A percentile compares a stretch with the other conserved stretches of the same genome.
phyloP scores from a whole-genome alignment of 2,797 vertebrate genomes.

The Myotis pilosus region DNA sequence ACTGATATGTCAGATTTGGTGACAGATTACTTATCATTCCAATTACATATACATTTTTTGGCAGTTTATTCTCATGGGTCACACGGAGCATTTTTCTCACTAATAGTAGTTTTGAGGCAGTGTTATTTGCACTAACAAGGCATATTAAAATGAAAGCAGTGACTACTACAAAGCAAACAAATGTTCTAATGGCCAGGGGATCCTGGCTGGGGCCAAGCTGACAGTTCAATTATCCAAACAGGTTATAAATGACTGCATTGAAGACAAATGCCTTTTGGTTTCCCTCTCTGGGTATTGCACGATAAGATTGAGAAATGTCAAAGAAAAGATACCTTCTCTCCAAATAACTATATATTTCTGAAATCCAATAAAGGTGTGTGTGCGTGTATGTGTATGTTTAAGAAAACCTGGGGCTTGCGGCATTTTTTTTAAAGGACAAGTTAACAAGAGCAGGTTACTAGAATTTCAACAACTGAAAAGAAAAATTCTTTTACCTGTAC shows the following conservation, averaged over 20 bases:
- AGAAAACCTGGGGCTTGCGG: background rate
- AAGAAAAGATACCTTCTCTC: background rate
- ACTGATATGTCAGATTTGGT: constrained; percentile 29
- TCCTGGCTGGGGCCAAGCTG: constrained; percentile 32
- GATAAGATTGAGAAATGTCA: constrained; percentile 43
- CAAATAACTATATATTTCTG: background rate
- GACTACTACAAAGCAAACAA: background rate
- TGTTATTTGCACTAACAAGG: constrained; percentile 48
- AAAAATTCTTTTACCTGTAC: background rate
- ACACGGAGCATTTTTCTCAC: constrained; percentile 12
- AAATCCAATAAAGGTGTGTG: background rate
- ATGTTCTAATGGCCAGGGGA: background rate
- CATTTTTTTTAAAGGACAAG: background rate
- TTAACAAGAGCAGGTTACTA: background rate
- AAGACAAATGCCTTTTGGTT: constrained; percentile 53
- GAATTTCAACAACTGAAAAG: background rate
- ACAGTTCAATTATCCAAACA: constrained; percentile 69
- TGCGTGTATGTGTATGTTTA: background rate
- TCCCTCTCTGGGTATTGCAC: background rate
- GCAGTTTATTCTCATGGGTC: constrained; percentile 47
- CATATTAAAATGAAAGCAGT: constrained; percentile 61
- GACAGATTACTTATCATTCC: constrained; percentile 64
- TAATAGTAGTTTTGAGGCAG: constrained; percentile 40
- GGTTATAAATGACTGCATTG: constrained; percentile 59
- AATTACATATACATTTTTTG: constrained; percentile 26